phyloP scores from a whole-genome alignment of 2,888 invertebrate genomes.

The Agrochola lota region DNA sequence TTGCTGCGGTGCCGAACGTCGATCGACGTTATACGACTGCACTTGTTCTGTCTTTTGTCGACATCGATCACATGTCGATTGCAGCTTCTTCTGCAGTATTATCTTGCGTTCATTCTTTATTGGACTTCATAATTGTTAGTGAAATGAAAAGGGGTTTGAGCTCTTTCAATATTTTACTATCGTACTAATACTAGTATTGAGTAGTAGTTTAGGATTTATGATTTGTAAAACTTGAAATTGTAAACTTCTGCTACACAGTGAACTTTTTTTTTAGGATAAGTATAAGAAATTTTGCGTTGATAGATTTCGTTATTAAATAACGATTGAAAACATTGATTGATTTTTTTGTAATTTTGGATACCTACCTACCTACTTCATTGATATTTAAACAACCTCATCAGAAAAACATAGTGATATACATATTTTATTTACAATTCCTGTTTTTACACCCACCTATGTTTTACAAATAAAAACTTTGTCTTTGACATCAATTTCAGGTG shows the following conservation, averaged over 20 bases:
- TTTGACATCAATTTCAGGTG: neutral
- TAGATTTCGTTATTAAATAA: neutral
- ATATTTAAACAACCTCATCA: neutral
- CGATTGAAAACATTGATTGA: neutral
- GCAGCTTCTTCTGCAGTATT: constrained; percentile 8
- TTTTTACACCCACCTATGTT: neutral
- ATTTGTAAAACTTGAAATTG: neutral
- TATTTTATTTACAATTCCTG: neutral
- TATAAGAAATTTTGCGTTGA: neutral
- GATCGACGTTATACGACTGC: constrained; percentile 22
- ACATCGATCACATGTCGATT: constrained; percentile 11
- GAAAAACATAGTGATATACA: neutral
- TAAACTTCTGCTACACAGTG: neutral
- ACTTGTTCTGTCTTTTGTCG: constrained; percentile 41
- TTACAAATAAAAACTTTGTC: neutral
- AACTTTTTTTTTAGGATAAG: neutral
- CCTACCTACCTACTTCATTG: too few relatives aligned
- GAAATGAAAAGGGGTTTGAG: neutral
- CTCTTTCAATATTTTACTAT: neutral
- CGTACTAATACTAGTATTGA: neutral
- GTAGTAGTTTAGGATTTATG: neutral
- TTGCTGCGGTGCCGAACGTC: constrained; percentile 2
- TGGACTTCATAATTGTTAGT: neutral
- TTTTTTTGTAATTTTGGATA: too few relatives aligned
- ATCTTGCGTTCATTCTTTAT: neutral